Evolutionary conservation across 2,797 vertebrate species (phyloP).

Genomic region (Anniella stebbinsi): DNA sequence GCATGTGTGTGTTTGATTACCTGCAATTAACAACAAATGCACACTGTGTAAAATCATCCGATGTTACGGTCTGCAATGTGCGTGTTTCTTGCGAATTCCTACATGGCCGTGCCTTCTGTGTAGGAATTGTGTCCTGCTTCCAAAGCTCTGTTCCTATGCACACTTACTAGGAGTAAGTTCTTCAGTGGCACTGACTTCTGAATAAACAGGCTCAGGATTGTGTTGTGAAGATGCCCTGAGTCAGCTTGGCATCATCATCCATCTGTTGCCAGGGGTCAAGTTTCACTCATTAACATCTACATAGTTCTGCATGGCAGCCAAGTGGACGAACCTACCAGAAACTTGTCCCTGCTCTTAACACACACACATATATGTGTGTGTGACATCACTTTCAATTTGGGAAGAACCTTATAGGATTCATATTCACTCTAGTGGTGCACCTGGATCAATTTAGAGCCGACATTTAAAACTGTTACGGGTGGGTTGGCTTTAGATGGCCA

Average conservation of each 20-base stretch:
- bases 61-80: background rate
- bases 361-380: background rate
- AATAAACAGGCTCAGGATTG: background rate
- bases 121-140: background rate
- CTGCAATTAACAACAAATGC: background rate
- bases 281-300: background rate
- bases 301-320: background rate
- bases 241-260: background rate
- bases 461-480: too few relatives aligned
- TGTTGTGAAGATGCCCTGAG: background rate
- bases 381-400: background rate
- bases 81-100: background rate
- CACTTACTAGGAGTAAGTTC: background rate
- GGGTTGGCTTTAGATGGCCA: too few relatives aligned
- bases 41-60: background rate
- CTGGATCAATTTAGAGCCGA: too few relatives aligned
- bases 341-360: background rate
- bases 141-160: background rate
- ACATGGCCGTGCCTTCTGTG: background rate
- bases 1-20: background rate
- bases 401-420: background rate
- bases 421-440: too few relatives aligned
- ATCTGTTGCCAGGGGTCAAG: background rate
- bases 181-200: background rate
- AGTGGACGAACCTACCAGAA: background rate